Percentiles rank a stretch among this genome's conserved stretches.
Evolutionary conservation across 2,113 vertebrate genomes (phyloP).

Genomic region (Tachysurus fulvidraco): DNA sequence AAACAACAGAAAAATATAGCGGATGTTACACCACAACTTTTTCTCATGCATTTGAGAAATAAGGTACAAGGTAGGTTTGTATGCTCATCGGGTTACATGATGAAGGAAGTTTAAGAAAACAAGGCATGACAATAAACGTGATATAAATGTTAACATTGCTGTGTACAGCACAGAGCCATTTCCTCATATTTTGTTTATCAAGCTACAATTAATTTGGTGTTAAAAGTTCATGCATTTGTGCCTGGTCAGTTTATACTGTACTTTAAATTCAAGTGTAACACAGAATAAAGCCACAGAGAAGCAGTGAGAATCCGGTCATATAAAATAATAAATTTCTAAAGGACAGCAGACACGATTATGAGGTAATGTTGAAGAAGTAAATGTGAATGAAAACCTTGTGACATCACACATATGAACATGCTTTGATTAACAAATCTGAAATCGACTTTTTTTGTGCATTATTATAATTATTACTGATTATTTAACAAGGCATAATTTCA

Average conservation of each 20-base stretch:
- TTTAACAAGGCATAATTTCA: neutral
- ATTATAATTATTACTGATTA: neutral
- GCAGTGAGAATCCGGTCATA: neutral
- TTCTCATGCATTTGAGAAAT: neutral
- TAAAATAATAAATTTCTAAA: neutral
- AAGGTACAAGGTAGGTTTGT: neutral
- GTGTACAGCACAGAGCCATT: no score
- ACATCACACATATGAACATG: neutral
- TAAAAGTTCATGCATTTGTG: no score
- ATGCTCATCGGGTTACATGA: neutral
- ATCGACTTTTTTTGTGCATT: neutral
- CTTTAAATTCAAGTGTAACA: neutral
- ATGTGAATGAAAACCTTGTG: neutral
- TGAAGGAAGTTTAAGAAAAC: neutral
- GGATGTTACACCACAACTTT: neutral
- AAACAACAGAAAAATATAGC: neutral
- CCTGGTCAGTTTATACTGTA: neutral
- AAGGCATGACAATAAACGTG: neutral
- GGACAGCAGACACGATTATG: neutral
- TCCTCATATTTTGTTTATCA: neutral
- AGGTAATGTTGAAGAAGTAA: neutral
- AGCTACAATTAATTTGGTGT: neutral
- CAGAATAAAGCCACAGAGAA: neutral
- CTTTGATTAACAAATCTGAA: neutral
- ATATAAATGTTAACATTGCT: neutral